Conservation (phyloP, 2,797 vertebrate genomes). For the Cottoperca gobio region DNA sequence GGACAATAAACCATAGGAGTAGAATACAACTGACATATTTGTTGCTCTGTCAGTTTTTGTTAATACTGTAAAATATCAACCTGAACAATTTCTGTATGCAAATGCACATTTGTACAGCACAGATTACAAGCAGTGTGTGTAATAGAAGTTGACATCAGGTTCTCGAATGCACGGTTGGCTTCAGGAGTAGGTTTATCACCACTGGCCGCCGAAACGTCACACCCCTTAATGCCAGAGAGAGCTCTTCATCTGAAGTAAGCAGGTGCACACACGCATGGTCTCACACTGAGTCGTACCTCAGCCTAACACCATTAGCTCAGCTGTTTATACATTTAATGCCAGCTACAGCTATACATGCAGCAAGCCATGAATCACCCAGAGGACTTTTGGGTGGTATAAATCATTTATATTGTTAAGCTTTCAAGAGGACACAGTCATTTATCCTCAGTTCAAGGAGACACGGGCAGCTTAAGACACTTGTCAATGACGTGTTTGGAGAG, state of each 20-base stretch:
- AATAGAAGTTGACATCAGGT: slow-evolving; percentile 70
- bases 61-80: slow-evolving; percentile 69
- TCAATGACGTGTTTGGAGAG: slow-evolving; percentile 60
- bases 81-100: slow-evolving; percentile 73
- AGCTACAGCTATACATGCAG: slow-evolving; percentile 50
- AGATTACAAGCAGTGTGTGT: slow-evolving; percentile 58
- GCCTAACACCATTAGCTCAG: slow-evolving; percentile 45
- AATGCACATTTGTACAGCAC: slow-evolving; percentile 70
- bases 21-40: slow-evolving; percentile 73
- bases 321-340: slow-evolving; percentile 68
- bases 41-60: slow-evolving; percentile 72
- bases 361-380: slow-evolving; percentile 63
- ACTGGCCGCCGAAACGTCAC: slow-evolving; percentile 26
- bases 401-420: slow-evolving; percentile 71
- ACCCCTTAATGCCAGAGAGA: slow-evolving; percentile 30
- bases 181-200: slow-evolving; percentile 38
- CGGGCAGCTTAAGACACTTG: slow-evolving; percentile 64
- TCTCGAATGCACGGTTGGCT: slow-evolving; percentile 21
- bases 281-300: slow-evolving; percentile 30
- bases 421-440: slow-evolving; percentile 65
- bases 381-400: slow-evolving; percentile 60
- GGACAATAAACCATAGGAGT: slow-evolving; percentile 64
- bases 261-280: slow-evolving; percentile 34
- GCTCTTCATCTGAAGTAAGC: slow-evolving; percentile 38
- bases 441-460: slow-evolving; percentile 75